Conservation (phyloP, 2,888 invertebrate species). For the Tinea trinotella region DNA sequence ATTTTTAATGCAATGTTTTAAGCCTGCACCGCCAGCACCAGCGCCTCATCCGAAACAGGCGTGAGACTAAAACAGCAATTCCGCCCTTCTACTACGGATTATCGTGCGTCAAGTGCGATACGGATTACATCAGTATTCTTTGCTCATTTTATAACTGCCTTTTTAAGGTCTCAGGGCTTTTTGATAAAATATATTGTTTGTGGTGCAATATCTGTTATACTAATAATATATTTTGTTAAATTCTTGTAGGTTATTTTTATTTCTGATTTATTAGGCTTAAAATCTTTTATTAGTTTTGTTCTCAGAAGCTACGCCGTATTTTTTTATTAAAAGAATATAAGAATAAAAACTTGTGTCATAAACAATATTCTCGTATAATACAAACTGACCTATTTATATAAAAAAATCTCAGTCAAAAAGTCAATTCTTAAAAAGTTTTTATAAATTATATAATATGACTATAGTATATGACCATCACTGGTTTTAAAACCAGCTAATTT, state of each 20-base stretch:
- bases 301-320: background rate
- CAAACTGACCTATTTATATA: background rate
- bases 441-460: too few relatives aligned
- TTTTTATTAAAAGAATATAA: background rate
- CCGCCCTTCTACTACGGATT: background rate
- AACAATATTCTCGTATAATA: background rate
- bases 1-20: conserved; percentile 92
- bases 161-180: background rate
- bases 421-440: too few relatives aligned
- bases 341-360: background rate
- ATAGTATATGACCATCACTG: too few relatives aligned
- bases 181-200: background rate
- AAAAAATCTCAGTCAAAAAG: too few relatives aligned
- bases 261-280: too few relatives aligned
- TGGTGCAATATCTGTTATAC: background rate
- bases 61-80: conserved; percentile 45
- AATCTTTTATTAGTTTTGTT: background rate
- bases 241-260: too few relatives aligned
- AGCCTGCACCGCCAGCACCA: conserved; percentile 77
- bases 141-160: background rate
- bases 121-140: background rate
- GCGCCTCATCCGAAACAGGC: conserved; percentile 77
- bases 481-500: too few relatives aligned
- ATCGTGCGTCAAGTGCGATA: background rate
- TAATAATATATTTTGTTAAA: too few relatives aligned